Evolutionary conservation across 2,888 invertebrate species (phyloP), one percentile per base, ranked within the genome.

Genomic region (Caenorhabditis drosophilae): DNA sequence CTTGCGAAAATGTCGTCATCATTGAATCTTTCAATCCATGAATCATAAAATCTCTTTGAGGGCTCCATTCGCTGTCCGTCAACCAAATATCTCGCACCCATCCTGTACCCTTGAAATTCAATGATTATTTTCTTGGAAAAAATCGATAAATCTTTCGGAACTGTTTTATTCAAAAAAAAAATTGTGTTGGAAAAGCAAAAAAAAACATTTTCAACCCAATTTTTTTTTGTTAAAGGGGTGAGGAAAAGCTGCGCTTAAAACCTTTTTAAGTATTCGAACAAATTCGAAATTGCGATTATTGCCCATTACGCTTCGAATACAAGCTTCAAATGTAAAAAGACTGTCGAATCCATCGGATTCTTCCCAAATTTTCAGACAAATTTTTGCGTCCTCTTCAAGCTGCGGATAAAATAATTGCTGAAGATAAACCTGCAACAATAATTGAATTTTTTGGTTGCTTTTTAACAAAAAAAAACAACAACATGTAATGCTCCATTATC

Each of bases 71-170:
- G 18, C 63, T 68, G 16, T 64, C 62, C 4, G 77, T 77, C 34
- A 77, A 54, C 78, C 78, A 80, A 2, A 73, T 69, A 49, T 80
- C 80, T 35, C 80, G 53, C 4, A 74, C 64, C 78, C 77, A 80
- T 23, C 62, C 76, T 0, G 51, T 52, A 16, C 73, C 77, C 61
- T 62, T 51, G 18, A 23, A 53, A 48, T 4, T n/a, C n/a, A 15
- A 38, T 18, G 22, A 18, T 20, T 22, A 20, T 47, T 35, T 4
- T 18, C 42, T n/a, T n/a, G n/a, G n/a, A 31, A 31, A 12, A 31
- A 31, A 36, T 36, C 36, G 16, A 36, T 23, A 16, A 9, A 38
- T n/a, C n/a, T n/a, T 31, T 31, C 12, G 7, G 31, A 31, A 31
- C 12, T 31, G 31, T 31, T 12, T 34, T 34, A 34, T 34, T 12